Evolutionary conservation across 2,888 invertebrate genomes (phyloP).

Genomic region (Thymelicus lineola): DNA sequence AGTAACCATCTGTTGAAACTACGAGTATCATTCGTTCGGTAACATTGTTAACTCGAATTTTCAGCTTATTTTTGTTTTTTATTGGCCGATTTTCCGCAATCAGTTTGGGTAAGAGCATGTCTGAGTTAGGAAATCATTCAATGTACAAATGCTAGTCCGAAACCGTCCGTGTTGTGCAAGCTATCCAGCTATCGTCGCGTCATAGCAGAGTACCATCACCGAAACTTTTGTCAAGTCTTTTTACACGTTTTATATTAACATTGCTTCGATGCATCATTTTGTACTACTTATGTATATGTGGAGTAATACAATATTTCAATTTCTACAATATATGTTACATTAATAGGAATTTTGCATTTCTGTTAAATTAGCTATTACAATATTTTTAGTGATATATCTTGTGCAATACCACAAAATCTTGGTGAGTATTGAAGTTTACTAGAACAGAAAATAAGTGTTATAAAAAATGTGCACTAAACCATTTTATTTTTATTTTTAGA

Average conservation of each 20-base stretch:
- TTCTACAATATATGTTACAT: no score
- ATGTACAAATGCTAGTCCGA: constrained; percentile 54
- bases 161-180: constrained; percentile 58
- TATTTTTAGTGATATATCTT: no score
- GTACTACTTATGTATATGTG: no score
- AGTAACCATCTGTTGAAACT: constrained; percentile 36
- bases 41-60: constrained; percentile 38
- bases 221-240: constrained; percentile 41
- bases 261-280: no score
- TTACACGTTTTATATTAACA: constrained; percentile 4
- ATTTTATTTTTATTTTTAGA: no score
- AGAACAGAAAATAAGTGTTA: no score
- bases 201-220: constrained; percentile 33
- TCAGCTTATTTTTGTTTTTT: constrained; percentile 47
- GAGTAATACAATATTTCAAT: no score
- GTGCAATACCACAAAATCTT: no score
- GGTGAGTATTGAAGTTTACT: no score
- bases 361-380: no score
- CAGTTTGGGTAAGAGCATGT: constrained; percentile 69
- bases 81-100: constrained; percentile 66
- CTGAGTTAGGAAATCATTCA: constrained; percentile 60
- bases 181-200: constrained; percentile 45
- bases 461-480: no score
- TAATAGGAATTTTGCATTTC: no score
- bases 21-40: constrained; percentile 38